These are phyloP conservation scores for Danio albolineatus DNA, from an alignment of 2,797 vertebrate species.

Conservation along the genomic window DNA sequence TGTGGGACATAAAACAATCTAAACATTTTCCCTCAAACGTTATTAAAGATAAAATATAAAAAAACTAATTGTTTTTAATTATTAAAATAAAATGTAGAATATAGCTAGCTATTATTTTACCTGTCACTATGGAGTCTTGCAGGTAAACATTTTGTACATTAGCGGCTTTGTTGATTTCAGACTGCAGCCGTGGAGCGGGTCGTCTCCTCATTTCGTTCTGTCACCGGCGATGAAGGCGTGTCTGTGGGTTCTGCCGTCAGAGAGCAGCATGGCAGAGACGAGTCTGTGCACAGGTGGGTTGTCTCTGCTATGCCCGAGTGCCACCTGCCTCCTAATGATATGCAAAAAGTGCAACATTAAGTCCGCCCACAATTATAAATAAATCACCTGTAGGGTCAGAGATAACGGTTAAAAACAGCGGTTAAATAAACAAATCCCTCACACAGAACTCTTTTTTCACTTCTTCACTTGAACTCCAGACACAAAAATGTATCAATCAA, in stretches of 20 bases:
- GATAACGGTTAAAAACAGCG: not conserved
- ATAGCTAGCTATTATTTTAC: too few relatives aligned
- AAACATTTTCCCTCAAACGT: not conserved
- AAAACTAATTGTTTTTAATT: not conserved
- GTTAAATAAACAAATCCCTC: not conserved
- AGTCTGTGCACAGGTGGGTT: slow-evolving; percentile 85
- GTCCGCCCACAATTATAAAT: not conserved
- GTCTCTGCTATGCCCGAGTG: not conserved
- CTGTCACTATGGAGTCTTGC: not conserved
- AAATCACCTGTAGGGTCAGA: not conserved
- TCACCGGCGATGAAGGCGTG: slow-evolving; percentile 78
- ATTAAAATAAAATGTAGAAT: not conserved
- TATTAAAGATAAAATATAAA: not conserved
- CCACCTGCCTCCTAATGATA: not conserved
- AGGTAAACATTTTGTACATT: not conserved
- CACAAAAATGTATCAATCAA: not conserved
- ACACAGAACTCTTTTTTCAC: not conserved
- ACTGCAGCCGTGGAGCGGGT: slow-evolving; percentile 65
- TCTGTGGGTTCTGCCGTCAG: slow-evolving; percentile 76
- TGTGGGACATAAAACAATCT: not conserved
- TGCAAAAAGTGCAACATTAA: not conserved
- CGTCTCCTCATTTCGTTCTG: slow-evolving; percentile 75
- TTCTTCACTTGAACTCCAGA: not conserved
- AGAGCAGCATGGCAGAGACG: slow-evolving; percentile 88
- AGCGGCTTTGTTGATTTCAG: slow-evolving; percentile 63